These are phyloP conservation scores for Aldrovandia affinis DNA, from an alignment of 2,797 vertebrate species.

Conservation along the genomic window DNA sequence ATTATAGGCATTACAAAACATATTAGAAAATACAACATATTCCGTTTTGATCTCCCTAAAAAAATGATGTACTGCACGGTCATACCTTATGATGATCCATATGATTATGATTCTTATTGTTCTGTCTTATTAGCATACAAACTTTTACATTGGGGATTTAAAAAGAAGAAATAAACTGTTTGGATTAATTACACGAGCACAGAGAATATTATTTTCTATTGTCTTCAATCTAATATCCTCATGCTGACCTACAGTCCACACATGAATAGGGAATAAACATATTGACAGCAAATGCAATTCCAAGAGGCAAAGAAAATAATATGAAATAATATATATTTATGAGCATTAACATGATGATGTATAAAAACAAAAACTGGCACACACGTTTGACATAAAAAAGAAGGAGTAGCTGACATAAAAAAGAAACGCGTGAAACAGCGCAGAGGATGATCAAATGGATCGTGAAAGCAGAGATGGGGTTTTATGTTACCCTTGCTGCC, in stretches of 20 bases:
- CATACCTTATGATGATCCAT: slow-evolving; percentile 5
- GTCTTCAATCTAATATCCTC: slow-evolving; percentile 8
- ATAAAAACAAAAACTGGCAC: background rate
- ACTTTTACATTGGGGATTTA: slow-evolving; percentile 2
- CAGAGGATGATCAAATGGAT: background rate
- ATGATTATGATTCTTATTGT: slow-evolving; percentile 5
- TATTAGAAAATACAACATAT: background rate
- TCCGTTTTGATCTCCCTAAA: background rate
- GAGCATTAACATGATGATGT: background rate
- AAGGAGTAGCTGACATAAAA: background rate
- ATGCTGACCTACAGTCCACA: slow-evolving; percentile 6
- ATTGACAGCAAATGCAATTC: background rate
- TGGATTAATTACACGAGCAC: slow-evolving; percentile 7
- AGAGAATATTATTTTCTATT: background rate
- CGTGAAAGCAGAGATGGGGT: background rate
- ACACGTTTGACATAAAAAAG: background rate
- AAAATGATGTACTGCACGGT: background rate
- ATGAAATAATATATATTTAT: background rate
- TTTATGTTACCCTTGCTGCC: background rate
- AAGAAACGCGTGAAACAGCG: background rate
- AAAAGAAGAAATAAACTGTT: background rate
- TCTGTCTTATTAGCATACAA: background rate
- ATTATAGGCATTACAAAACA: background rate
- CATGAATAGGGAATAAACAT: background rate
- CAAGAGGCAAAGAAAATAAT: background rate